Conservation (phyloP, 2,113 vertebrate species). For the Dicentrarchus labrax region DNA sequence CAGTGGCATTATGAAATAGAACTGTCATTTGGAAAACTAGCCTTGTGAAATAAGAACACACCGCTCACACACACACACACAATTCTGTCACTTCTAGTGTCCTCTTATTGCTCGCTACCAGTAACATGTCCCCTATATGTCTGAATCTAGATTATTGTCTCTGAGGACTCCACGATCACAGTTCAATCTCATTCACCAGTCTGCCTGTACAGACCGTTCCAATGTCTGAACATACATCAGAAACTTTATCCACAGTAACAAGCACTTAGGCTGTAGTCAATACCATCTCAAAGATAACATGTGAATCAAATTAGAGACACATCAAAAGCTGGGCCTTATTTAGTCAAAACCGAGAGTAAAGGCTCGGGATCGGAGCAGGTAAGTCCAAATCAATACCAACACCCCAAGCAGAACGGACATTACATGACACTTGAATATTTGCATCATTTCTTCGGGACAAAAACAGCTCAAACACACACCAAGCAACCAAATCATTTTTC, state of each 20-base stretch:
- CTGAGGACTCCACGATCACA: not conserved
- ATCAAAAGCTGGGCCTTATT: not conserved
- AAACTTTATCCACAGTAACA: conserved; percentile 29
- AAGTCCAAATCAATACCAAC: not conserved
- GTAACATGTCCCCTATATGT: not conserved
- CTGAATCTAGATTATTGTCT: not conserved
- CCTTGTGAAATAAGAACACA: not conserved
- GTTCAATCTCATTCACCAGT: not conserved
- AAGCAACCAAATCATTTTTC: not conserved
- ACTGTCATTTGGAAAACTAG: not conserved
- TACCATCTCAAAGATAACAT: conserved; percentile 5
- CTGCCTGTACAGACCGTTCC: not conserved
- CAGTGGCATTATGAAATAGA: conserved; percentile 3
- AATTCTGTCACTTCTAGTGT: not conserved
- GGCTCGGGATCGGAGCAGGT: not conserved
- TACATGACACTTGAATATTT: not conserved
- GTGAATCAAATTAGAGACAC: conserved; percentile 16
- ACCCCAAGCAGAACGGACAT: not conserved
- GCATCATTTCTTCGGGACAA: not conserved
- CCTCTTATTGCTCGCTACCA: not conserved
- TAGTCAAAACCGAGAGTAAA: conserved; percentile 7
- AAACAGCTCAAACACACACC: not conserved
- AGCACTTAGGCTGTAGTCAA: conserved; percentile 30
- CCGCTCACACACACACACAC: not conserved
- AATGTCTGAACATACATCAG: not conserved